Evolutionary conservation across 35 echinoderm and acorn worm genomes (phyloP).

Genomic region (Apostichopus parvimensis): DNA sequence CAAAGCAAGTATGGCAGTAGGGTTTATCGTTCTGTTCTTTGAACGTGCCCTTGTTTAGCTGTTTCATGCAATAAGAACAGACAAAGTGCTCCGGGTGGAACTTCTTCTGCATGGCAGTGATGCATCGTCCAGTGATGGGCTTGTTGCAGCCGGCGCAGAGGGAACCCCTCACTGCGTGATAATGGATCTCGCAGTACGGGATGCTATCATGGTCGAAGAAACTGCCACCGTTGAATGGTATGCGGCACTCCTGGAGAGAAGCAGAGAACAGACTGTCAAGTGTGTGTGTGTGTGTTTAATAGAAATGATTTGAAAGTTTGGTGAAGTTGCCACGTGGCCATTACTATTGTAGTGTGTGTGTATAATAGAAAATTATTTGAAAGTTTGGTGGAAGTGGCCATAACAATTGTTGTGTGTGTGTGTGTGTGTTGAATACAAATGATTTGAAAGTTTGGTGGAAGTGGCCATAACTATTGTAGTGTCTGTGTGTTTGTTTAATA

Average conservation of each 20-base stretch:
- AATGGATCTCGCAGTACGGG: slow-evolving; percentile 98
- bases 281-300: neutral
- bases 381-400: too few species aligned
- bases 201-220: slow-evolving; percentile 95
- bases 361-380: too few species aligned
- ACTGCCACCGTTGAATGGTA: slow-evolving; percentile 90
- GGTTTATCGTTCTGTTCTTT: slow-evolving; percentile 99
- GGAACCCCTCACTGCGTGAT: slow-evolving; percentile 89
- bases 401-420: too few species aligned
- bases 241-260: slow-evolving; percentile 78
- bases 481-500: too few species aligned
- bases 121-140: slow-evolving; percentile 94
- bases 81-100: slow-evolving; percentile 99
- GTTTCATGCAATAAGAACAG: slow-evolving; percentile 96
- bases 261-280: neutral
- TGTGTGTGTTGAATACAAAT: too few species aligned
- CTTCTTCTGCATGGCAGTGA: slow-evolving; percentile 97
- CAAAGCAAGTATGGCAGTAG: slow-evolving; percentile 93
- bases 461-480: too few species aligned
- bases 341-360: too few species aligned
- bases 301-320: too few species aligned
- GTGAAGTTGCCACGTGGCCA: too few species aligned
- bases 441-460: too few species aligned
- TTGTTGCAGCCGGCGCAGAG: slow-evolving; percentile 91
- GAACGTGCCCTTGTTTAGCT: slow-evolving; percentile 98